Base-by-base conservation (phyloP, 2,113 vertebrate genomes). In the Rhinolophus ferrumequinum region DNA sequence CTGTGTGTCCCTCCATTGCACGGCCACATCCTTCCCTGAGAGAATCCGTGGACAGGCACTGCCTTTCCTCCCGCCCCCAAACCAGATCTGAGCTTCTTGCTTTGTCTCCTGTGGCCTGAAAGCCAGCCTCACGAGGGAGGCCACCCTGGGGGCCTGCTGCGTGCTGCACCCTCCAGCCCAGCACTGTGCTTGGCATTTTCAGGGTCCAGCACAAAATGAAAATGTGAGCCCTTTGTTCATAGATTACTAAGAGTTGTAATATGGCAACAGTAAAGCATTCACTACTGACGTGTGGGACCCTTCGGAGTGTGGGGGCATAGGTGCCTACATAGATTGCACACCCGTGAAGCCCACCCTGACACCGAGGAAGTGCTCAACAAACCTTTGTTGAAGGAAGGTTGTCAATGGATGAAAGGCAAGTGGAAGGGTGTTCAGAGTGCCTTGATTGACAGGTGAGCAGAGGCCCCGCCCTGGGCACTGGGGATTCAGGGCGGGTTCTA, bases 61-160 rank as follows among this genome's bases (percentile, higher is more conserved):
- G 24, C 50, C 58, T 11, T n/a, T 3, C 4, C 16, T 60, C 50
- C 47, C 0, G 11, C 64, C n/a, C 47, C 44, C 5, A 38, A 73
- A n/a, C n/a, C 18, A 28, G 1, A 2, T 4, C 5, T 13, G 33
- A 58, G 50, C 5, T n/a, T 69, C 58, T 83, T 6, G 19, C 38
- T 84, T 11, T 33, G 44, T 35, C 22, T 77, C 19, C 50, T 6
- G 24, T 1, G 35, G n/a, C 26, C 47, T 35, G 13, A n/a, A 86
- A 35, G n/a, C 50, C 21, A 67, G n/a, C 19, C 54, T 58, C 0
- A 0, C 1, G 30, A n/a, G 0, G 28, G 72, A 54, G 67, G 28
- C 38, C 0, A 1, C 60, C 6, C 0, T 0, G 0, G 1, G 13
- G 60, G 50, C 82, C n/a, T 0, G 0, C 24, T 66, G 13, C 8